Evolutionary conservation across 2,888 invertebrate species (phyloP), one percentile per base, ranked within the genome.

Genomic region (Pollenia griseotomentosa): DNA sequence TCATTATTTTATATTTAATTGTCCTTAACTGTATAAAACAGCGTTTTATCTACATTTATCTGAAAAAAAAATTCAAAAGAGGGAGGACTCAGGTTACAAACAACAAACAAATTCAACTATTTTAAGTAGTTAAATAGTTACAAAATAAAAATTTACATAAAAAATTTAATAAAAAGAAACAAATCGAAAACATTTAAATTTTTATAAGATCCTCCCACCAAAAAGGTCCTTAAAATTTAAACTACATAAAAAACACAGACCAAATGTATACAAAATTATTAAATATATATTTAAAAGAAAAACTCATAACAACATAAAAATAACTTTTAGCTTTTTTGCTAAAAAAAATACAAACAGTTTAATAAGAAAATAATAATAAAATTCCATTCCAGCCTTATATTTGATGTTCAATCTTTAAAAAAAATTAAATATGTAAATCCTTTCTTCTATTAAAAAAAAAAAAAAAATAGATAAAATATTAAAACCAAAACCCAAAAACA

Each of bases 311-410:
- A 53, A 65, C 73, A 14, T 44, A 8, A 7, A 78, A 65, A 6
- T 61, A 48, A 65, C 11, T 71, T 11, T 63, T 81, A 71, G 70
- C 71, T 85, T 85, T 75, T 85, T 81, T 81, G 81, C 85, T 81
- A 81, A 83, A 11, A 55, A 59, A 70, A 63, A 66, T 11, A 61
- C 3, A 57, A 70, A 80, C n/a, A 66, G 11, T 55, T n/a, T 44
- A 53, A 59, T 19, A 42, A 51, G 23, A 71, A 73, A 12, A 55
- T 14, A 16, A 61, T 74, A 70, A 40, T 63, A 66, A 75, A 48
- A 86, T 70, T 87, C 84, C 87, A 87, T 87, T 87, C 84, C 84
- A 87, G 87, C 87, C 87, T 87, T 87, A 87, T 81, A 81, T 78
- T 87, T 78, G 84, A 87, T 87, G 87, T 87, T 87, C 48, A 87